Percentiles rank a stretch among this genome's conserved stretches.
Conservation (phyloP, 1,140 invertebrate species). For the Eulimnadia texana region DNA sequence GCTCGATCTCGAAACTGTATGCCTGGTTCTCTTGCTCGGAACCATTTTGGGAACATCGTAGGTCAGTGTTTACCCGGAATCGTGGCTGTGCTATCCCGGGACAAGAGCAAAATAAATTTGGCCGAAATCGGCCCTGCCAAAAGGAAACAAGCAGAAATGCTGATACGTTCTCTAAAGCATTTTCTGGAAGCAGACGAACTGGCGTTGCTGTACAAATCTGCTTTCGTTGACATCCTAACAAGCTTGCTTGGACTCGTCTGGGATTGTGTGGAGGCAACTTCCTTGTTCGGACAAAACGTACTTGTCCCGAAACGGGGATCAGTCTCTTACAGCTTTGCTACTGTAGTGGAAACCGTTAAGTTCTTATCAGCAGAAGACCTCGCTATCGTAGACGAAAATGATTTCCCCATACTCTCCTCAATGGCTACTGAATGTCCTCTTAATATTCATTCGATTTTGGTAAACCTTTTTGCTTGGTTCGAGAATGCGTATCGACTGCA, state of each 20-base stretch:
- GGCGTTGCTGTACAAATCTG: neutral
- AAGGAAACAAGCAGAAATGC: neutral
- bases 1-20: no score
- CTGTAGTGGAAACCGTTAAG: neutral
- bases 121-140: neutral
- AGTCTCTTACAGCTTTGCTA: neutral
- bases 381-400: neutral
- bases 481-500: neutral
- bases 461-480: neutral
- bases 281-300: neutral
- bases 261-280: neutral
- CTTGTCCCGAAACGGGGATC: neutral
- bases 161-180: neutral
- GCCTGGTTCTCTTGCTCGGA: conserved; percentile 20
- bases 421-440: neutral
- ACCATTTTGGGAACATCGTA: conserved; percentile 27
- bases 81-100: neutral
- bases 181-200: neutral
- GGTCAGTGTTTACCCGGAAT: conserved; percentile 21
- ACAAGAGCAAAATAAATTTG: neutral
- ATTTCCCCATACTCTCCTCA: neutral
- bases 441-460: neutral
- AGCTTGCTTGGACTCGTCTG: neutral
- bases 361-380: neutral
- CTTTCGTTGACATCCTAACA: neutral